phyloP scores from a whole-genome alignment of 1,140 invertebrate genomes.

The Atta cephalotes region DNA sequence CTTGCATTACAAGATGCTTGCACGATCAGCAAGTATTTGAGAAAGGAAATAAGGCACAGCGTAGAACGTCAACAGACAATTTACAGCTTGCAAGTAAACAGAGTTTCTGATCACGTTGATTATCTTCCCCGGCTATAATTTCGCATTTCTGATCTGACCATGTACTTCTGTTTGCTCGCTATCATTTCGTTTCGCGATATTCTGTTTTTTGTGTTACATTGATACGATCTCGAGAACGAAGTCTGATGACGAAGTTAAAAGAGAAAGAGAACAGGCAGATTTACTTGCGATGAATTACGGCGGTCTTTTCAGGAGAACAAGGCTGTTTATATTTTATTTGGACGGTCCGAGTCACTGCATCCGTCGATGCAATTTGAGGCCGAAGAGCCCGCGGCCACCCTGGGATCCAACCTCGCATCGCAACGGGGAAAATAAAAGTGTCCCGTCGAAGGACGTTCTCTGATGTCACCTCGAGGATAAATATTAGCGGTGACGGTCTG shows the following conservation, averaged over 20 bases:
- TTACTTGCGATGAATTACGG: slow-evolving; percentile 35
- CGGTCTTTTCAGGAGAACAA: slow-evolving; percentile 5
- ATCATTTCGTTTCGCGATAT: background rate
- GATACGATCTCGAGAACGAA: background rate
- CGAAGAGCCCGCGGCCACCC: slow-evolving; percentile 36
- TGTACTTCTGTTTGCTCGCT: slow-evolving; percentile 1
- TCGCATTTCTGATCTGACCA: background rate
- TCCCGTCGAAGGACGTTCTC: slow-evolving; percentile 51
- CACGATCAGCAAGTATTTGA: background rate
- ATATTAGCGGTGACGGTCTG: slow-evolving; percentile 72
- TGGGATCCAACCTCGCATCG: slow-evolving; percentile 45
- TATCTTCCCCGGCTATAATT: slow-evolving; percentile 23
- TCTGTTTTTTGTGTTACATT: background rate
- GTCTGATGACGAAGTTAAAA: slow-evolving; percentile 9
- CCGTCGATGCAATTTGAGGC: slow-evolving; percentile 52
- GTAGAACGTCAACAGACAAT: background rate
- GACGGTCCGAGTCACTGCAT: slow-evolving; percentile 41
- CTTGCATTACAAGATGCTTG: background rate
- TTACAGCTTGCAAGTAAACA: slow-evolving; percentile 22
- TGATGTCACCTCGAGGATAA: slow-evolving; percentile 71
- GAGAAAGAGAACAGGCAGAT: slow-evolving; percentile 21
- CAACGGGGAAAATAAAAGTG: slow-evolving; percentile 46
- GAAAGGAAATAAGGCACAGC: background rate
- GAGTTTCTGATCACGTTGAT: slow-evolving; percentile 27
- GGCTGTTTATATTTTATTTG: slow-evolving; percentile 47